Percentiles rank a stretch among this genome's conserved stretches.
Conservation (phyloP, 2,888 invertebrate genomes). For the Drosophila dives region DNA sequence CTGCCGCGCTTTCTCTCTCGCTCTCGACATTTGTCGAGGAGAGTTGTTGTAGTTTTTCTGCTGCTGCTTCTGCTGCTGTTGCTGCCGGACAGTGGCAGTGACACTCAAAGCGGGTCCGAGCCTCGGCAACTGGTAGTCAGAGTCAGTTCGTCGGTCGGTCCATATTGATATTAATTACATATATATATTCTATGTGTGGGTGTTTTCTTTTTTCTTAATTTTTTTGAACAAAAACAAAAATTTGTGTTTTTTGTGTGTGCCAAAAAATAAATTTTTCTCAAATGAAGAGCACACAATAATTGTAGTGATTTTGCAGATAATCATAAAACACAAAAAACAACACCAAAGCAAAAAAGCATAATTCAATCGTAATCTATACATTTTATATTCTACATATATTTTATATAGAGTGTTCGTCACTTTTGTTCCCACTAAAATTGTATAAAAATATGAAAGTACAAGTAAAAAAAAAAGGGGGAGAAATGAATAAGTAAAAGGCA, state of each 20-base stretch:
- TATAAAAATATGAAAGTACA: conserved; percentile 34
- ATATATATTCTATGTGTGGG: conserved; percentile 45
- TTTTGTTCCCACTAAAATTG: conserved; percentile 53
- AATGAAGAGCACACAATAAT: conserved; percentile 57
- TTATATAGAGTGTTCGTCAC: conserved; percentile 21
- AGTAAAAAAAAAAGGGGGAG: conserved; percentile 9
- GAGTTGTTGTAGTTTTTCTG: conserved; percentile 29
- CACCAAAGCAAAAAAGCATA: conserved; percentile 46
- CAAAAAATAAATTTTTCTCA: conserved; percentile 38
- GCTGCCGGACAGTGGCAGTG: conserved; percentile 69
- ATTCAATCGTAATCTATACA: conserved; percentile 33
- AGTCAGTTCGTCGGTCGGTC: conserved; percentile 63
- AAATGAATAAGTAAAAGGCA: conserved; percentile 43
- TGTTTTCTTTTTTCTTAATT: conserved; percentile 51
- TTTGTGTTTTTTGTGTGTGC: conserved; percentile 45
- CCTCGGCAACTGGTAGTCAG: conserved; percentile 51
- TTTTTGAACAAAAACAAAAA: conserved; percentile 43
- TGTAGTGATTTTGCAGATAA: conserved; percentile 63
- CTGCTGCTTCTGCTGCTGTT: conserved; percentile 17
- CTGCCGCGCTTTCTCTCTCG: conserved; percentile 22
- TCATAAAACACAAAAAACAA: conserved; percentile 41
- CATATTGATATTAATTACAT: conserved; percentile 63
- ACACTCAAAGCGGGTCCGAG: conserved; percentile 65
- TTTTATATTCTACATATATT: conserved; percentile 16
- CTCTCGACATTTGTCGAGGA: conserved; percentile 5